Base-by-base conservation (phyloP, 2,888 invertebrate species). In the Ganaspis brasiliensis region DNA sequence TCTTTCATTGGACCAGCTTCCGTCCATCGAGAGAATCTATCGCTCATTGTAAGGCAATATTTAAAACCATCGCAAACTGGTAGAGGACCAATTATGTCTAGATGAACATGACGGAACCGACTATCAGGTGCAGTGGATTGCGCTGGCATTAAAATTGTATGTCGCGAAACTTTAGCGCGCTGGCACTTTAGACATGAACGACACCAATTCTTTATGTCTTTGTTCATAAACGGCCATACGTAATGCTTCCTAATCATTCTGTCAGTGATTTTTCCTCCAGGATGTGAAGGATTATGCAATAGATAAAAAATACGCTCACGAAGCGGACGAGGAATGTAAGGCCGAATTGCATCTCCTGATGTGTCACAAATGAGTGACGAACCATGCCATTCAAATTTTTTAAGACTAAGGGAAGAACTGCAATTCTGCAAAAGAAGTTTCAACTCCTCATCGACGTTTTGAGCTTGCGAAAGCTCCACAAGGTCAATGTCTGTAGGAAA, bases 41-140 rank as follows among this genome's bases (percentile, higher is more conserved):
- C 87, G 5, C 87, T 79, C 79, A 85, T 84, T 0, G 91, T 91
- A 3, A 91, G 84, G 31, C 86, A 86, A 74, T 91, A 91, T 3
- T 82, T 76, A 35, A n/a, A 76, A 4, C 78, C 78, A 1, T 73
- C 16, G 14, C 74, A 72, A 9, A 9, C 31, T 5, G 78, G 80
- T 67, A 77, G 45, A 0, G 71, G 77, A 10, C 87, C 85, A 24
- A 90, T 80, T 2, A 89, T 26, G 72, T 92, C 91, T 0, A 89
- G 77, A 73, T 91, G 89, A 0, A 91, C 73, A 72, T 89, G 85
- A 9, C 79, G 75, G 81, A 91, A 89, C 10, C 90, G 79, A 2
- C 73, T 75, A 6, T 78, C 75, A 4, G 88, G 88, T 67, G 84
- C 21, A n/a, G 82, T 24, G 55, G 86, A 85, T 0, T 79, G 75